Evolutionary conservation across 1,140 invertebrate genomes (phyloP).

Genomic region (Steinernema khuongi): DNA sequence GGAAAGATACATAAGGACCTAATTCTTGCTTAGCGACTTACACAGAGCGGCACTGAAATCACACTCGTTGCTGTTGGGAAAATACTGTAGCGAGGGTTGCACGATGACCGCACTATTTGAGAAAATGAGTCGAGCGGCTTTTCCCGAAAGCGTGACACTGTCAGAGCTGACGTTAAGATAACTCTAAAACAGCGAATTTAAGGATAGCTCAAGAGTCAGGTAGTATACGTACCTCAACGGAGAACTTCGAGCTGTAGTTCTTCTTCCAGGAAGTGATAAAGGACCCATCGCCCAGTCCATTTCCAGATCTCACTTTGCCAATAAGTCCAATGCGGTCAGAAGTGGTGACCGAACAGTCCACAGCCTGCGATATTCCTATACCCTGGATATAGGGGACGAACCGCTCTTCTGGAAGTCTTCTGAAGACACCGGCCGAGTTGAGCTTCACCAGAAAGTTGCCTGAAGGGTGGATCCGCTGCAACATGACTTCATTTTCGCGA

Average conservation of each 20-base stretch:
- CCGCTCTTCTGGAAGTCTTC: slow-evolving; percentile 32
- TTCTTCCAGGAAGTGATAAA: slow-evolving; percentile 44
- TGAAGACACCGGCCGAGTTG: slow-evolving; percentile 41
- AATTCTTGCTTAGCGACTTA: slow-evolving; percentile 16
- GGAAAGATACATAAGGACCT: slow-evolving; percentile 14
- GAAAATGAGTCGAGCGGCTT: slow-evolving; percentile 30
- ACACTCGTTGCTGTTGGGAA: slow-evolving; percentile 26
- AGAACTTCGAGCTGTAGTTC: slow-evolving; percentile 11
- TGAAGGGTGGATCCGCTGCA: slow-evolving; percentile 49
- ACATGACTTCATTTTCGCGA: slow-evolving; percentile 52
- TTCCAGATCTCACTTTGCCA: slow-evolving; percentile 42
- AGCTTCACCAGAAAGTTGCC: slow-evolving; percentile 45
- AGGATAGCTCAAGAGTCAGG: not conserved
- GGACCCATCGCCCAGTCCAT: slow-evolving; percentile 48
- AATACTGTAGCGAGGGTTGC: slow-evolving; percentile 45
- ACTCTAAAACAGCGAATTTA: slow-evolving; percentile 30
- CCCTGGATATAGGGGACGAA: slow-evolving; percentile 42
- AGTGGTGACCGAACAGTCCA: slow-evolving; percentile 47
- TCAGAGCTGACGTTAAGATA: slow-evolving; percentile 30
- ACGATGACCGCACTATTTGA: slow-evolving; percentile 37
- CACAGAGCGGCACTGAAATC: slow-evolving; percentile 36
- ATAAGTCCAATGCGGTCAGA: slow-evolving; percentile 42
- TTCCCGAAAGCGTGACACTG: slow-evolving; percentile 18
- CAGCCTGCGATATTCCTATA: slow-evolving; percentile 45
- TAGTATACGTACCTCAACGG: slow-evolving; percentile 39